phyloP scores from a whole-genome alignment of 2,797 vertebrate species.

The Cheirogaleus major region DNA sequence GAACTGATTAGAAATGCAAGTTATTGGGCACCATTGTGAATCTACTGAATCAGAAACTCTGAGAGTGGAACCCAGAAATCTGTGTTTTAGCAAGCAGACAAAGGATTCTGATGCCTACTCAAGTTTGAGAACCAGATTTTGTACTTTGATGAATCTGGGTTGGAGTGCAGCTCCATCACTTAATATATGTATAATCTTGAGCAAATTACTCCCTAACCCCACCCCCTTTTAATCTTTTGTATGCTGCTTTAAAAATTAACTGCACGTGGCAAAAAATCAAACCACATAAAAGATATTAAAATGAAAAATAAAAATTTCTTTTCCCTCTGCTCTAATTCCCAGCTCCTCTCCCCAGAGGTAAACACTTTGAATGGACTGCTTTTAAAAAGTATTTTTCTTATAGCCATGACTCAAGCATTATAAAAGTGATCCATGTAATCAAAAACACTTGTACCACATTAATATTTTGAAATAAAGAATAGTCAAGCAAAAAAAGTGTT shows the following conservation, averaged over 20 bases:
- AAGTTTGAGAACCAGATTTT: slow-evolving; percentile 3
- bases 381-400: not conserved
- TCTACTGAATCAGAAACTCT: slow-evolving; percentile 1
- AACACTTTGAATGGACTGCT: slow-evolving; percentile 16
- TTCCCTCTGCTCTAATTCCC: not conserved
- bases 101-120: not conserved
- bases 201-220: not conserved
- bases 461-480: not conserved
- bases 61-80: not conserved
- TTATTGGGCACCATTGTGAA: not conserved
- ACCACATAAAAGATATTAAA: not conserved
- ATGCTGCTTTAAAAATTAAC: slow-evolving; percentile 43
- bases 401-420: not conserved
- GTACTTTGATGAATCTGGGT: not conserved
- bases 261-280: slow-evolving; percentile 30
- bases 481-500: not conserved
- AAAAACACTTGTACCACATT: not conserved
- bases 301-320: slow-evolving; percentile 24
- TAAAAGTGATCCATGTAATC: not conserved
- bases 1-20: slow-evolving; percentile 44
- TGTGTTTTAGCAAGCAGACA: not conserved
- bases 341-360: not conserved
- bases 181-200: not conserved
- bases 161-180: not conserved
- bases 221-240: not conserved